Conservation (phyloP, 2,113 vertebrate genomes). For the Ursus arctos region DNA sequence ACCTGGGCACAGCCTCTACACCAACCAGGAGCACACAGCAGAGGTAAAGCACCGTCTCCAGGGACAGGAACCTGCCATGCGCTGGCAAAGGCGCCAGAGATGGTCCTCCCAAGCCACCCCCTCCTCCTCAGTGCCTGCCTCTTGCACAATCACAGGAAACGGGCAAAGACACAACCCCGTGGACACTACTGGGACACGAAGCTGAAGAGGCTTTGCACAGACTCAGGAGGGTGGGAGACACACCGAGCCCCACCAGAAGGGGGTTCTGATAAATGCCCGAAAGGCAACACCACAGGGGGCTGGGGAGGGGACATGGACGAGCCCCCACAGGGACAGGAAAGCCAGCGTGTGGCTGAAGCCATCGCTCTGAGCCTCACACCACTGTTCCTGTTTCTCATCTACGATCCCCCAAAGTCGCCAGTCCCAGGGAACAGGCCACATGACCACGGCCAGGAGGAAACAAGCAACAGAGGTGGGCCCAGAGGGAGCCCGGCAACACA, state of each 20-base stretch:
- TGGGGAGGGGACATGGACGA: too few species aligned
- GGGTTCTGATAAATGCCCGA: too few species aligned
- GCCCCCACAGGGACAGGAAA: neutral
- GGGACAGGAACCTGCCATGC: neutral
- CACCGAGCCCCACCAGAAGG: neutral
- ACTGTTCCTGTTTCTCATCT: rapidly evolving
- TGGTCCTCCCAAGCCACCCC: rapidly evolving
- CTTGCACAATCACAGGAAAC: too few species aligned
- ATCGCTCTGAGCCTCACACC: neutral
- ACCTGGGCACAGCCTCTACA: conserved; percentile 96
- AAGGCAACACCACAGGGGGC: too few species aligned
- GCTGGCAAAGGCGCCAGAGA: neutral
- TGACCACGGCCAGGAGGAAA: neutral
- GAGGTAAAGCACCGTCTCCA: neutral
- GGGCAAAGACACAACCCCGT: too few species aligned
- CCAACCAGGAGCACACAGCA: neutral
- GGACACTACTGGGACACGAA: rapidly evolving
- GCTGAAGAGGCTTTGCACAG: neutral
- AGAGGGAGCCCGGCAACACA: too few species aligned
- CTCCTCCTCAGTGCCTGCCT: neutral
- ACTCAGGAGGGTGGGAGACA: too few species aligned
- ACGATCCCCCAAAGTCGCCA: neutral
- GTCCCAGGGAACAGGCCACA: too few species aligned
- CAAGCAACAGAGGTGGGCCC: rapidly evolving
- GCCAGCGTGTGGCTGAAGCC: rapidly evolving